Conservation (phyloP, 2,113 vertebrate genomes). For the Rhegmatorhina hoffmannsi region DNA sequence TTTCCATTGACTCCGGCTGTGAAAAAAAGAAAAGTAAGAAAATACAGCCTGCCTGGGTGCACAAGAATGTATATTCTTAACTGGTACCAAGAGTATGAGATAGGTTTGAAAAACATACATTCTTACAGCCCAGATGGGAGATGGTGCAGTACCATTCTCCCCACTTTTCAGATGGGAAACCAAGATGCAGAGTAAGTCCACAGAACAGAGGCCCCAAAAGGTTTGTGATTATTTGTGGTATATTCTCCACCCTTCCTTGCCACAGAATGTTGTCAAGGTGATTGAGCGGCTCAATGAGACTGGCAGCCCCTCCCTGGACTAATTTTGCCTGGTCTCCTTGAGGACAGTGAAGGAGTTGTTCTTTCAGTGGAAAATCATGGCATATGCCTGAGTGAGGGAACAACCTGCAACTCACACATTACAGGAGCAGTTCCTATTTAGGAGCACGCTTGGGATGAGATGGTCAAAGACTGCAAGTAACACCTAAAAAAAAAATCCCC, state of each 20-base stretch:
- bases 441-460: background rate
- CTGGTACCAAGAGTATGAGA: accelerated
- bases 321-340: background rate
- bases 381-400: accelerated
- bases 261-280: background rate
- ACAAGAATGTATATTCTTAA: background rate
- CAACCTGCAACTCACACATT: background rate
- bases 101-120: background rate
- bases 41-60: background rate
- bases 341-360: background rate
- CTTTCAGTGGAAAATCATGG: background rate
- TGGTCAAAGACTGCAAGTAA: background rate
- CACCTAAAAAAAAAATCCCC: background rate
- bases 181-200: background rate
- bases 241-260: background rate
- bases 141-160: background rate
- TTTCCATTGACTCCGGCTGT: background rate
- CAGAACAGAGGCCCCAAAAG: background rate
- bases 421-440: background rate
- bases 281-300: accelerated
- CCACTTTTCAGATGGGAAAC: background rate
- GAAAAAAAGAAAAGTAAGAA: background rate
- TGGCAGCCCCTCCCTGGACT: background rate
- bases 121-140: background rate
- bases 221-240: background rate